phyloP scores from a whole-genome alignment of 2,797 vertebrate genomes.

The Cyprinella venusta region DNA sequence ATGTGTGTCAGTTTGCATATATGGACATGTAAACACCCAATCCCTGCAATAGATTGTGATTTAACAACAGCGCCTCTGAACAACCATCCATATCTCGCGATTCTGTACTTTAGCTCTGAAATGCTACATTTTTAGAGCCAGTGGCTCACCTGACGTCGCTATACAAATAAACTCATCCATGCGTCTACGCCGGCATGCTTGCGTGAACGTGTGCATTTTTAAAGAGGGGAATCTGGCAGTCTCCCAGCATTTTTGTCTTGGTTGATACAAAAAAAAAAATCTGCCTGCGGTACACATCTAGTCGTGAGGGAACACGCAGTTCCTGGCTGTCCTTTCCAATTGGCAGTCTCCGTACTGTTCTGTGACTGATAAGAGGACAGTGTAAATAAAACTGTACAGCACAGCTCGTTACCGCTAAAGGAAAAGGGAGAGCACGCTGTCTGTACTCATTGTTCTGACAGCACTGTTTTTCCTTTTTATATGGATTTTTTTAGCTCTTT shows the following conservation, averaged over 20 bases:
- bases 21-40: not conserved
- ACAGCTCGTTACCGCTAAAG: constrained; percentile 79
- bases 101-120: not conserved
- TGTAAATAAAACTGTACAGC: constrained; percentile 98
- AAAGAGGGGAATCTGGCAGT: constrained; percentile 51
- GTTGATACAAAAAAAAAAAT: constrained; percentile 62
- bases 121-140: constrained; percentile 20
- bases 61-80: not conserved
- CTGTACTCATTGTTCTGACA: constrained; percentile 97
- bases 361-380: constrained; percentile 94
- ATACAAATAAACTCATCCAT: constrained; percentile 29
- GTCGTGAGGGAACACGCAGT: constrained; percentile 91
- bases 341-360: constrained; percentile 90
- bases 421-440: constrained; percentile 76
- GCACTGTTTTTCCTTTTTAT: constrained; percentile 80
- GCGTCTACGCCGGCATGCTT: constrained; percentile 21
- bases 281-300: constrained; percentile 79
- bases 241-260: constrained; percentile 66
- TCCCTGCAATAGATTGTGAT: not conserved
- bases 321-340: constrained; percentile 89
- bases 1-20: not conserved
- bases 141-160: constrained; percentile 17
- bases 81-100: not conserved
- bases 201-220: constrained; percentile 45
- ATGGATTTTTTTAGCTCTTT: constrained; percentile 79